These are phyloP conservation scores for Trematomus loennbergii DNA, from an alignment of 2,113 vertebrate genomes.

Conservation along the genomic window DNA sequence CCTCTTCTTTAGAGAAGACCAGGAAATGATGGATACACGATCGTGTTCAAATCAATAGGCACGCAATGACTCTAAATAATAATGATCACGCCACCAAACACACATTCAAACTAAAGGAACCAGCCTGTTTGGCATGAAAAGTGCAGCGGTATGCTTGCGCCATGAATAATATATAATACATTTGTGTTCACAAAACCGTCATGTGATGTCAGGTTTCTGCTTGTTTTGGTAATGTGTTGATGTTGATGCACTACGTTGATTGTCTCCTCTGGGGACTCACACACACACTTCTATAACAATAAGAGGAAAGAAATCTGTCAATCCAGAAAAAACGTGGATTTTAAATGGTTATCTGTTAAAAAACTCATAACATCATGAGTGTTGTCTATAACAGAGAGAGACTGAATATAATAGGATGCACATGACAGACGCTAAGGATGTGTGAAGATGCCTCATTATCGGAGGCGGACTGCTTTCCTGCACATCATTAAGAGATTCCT, in stretches of 20 bases:
- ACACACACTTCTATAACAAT: no score
- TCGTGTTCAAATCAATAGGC: no score
- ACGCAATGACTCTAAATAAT: no score
- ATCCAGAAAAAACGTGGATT: constrained; percentile 12
- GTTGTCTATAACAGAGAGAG: not conserved
- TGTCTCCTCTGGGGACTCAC: constrained; percentile 14
- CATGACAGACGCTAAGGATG: constrained; percentile 1
- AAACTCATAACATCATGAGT: no score
- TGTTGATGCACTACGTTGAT: not conserved
- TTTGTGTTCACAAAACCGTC: no score
- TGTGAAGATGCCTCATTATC: constrained; percentile 5
- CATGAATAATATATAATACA: not conserved
- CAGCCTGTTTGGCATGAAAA: no score
- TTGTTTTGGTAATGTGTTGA: not conserved
- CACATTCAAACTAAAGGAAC: no score
- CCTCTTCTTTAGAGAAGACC: no score
- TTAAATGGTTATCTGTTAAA: constrained; percentile 21
- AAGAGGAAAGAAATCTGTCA: constrained; percentile 1
- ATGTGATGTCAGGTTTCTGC: not conserved
- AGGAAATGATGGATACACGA: no score
- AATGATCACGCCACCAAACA: no score
- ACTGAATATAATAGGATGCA: constrained; percentile 1
- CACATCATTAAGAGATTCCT: not conserved
- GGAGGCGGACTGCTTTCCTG: not conserved
- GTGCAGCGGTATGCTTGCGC: not conserved